Conservation (phyloP, 2,113 vertebrate genomes). For the Mola mola region DNA sequence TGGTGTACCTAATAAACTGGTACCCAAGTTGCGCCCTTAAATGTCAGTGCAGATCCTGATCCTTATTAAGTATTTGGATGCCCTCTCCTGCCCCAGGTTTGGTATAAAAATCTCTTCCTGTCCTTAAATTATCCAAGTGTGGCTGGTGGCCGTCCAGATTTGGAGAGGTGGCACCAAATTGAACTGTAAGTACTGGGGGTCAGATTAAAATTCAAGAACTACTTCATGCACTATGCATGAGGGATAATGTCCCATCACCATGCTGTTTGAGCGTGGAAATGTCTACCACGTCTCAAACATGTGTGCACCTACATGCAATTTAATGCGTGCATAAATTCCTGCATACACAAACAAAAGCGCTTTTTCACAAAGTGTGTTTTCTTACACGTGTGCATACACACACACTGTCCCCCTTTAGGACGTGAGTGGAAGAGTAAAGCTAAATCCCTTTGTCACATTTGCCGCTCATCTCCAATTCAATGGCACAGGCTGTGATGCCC, state of each 20-base stretch:
- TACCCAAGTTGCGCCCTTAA: too few species aligned
- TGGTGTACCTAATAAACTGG: too few species aligned
- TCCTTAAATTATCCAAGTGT: conserved; percentile 67
- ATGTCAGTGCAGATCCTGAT: conserved; percentile 37
- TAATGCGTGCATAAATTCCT: conserved; percentile 5
- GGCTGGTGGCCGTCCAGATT: conserved; percentile 55
- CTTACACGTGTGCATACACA: conserved; percentile 39
- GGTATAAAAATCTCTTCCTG: conserved; percentile 49
- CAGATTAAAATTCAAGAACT: conserved; percentile 58
- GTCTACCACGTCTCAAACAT: conserved; percentile 12
- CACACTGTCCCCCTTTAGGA: conserved; percentile 53
- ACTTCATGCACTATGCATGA: conserved; percentile 69
- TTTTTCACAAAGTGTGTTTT: conserved; percentile 35
- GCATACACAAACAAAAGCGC: conserved; percentile 19
- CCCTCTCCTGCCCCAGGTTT: conserved; percentile 35
- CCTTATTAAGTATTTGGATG: conserved; percentile 52
- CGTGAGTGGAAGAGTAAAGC: conserved; percentile 66
- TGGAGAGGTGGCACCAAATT: conserved; percentile 44
- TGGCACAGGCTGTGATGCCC: conserved; percentile 66
- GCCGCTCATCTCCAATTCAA: conserved; percentile 72
- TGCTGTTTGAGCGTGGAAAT: conserved; percentile 17
- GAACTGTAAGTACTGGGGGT: conserved; percentile 57
- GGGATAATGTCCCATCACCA: conserved; percentile 48
- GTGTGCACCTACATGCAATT: not conserved
- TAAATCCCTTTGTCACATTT: conserved; percentile 74